Conservation (phyloP, 37 sponge, comb jelly and placozoan genomes). For the Agelas oroides region DNA sequence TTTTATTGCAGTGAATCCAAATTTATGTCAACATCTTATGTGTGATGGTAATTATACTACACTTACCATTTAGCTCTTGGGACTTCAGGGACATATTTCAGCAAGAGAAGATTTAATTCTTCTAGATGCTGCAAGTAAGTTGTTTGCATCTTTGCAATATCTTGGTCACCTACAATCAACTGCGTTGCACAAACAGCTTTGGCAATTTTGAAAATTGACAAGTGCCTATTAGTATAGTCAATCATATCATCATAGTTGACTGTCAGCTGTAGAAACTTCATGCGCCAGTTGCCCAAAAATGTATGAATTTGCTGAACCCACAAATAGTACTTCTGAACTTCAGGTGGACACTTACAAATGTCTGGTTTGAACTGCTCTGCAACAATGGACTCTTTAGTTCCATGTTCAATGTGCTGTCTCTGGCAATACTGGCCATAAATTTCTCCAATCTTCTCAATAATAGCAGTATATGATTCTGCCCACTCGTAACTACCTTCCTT, state of each 20-base stretch:
- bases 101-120: constrained; percentile 26
- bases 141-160: not conserved
- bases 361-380: no score
- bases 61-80: constrained; percentile 37
- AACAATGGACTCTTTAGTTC: no score
- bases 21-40: no score
- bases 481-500: no score
- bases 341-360: no score
- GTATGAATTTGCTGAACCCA: constrained; percentile 52
- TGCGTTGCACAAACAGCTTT: constrained; percentile 18
- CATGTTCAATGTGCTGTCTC: no score
- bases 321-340: constrained; percentile 39
- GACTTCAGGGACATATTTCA: constrained; percentile 46
- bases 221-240: constrained; percentile 30
- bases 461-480: no score
- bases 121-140: constrained; percentile 21
- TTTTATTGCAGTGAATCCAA: no score
- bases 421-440: no score
- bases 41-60: no score
- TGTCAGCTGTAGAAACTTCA: constrained; percentile 5
- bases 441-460: no score
- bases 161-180: not conserved
- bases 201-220: not conserved
- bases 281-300: constrained; percentile 37
- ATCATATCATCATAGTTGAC: constrained; percentile 68